A percentile compares a stretch with the other conserved stretches of the same genome.
These are phyloP conservation scores for Leptestheria dahalacensis DNA, from an alignment of 1,140 invertebrate species.

Conservation along the genomic window DNA sequence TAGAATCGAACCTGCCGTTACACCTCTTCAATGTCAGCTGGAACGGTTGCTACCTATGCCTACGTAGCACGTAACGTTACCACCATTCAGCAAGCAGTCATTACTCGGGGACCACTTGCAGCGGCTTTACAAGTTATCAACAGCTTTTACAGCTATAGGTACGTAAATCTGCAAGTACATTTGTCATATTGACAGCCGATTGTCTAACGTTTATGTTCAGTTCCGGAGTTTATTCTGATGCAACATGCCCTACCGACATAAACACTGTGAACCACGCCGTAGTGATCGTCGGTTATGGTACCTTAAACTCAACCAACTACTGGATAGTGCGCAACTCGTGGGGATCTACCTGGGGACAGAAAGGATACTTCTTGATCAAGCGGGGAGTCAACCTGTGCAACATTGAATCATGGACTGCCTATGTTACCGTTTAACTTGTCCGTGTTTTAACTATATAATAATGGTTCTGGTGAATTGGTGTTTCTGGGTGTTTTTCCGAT, in stretches of 20 bases:
- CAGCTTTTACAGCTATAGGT: not conserved
- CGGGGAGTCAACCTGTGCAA: slow-evolving; percentile 33
- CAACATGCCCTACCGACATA: slow-evolving; percentile 20
- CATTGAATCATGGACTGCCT: too few species aligned
- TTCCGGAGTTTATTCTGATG: slow-evolving; percentile 24
- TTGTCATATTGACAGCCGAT: not conserved
- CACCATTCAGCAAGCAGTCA: not conserved
- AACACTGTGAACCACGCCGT: slow-evolving; percentile 29
- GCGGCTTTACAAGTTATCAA: not conserved
- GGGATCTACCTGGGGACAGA: slow-evolving; percentile 26
- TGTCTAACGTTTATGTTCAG: slow-evolving; percentile 6
- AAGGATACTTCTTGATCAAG: slow-evolving; percentile 29
- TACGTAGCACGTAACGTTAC: not conserved
- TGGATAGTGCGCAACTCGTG: slow-evolving; percentile 36
- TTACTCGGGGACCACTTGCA: not conserved
- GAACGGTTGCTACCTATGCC: not conserved
- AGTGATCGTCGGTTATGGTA: slow-evolving; percentile 33
- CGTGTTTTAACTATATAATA: too few species aligned
- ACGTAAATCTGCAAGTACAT: not conserved
- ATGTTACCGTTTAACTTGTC: too few species aligned
- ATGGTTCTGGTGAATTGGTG: too few species aligned
- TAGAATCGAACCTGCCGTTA: slow-evolving; percentile 3
- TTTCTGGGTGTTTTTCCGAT: too few species aligned
- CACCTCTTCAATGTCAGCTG: not conserved
- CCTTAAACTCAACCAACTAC: slow-evolving; percentile 25